A percentile compares a stretch with the other conserved stretches of the same genome.
Evolutionary conservation across 2,888 invertebrate genomes (phyloP).

Genomic region (Pinctada fucata): DNA sequence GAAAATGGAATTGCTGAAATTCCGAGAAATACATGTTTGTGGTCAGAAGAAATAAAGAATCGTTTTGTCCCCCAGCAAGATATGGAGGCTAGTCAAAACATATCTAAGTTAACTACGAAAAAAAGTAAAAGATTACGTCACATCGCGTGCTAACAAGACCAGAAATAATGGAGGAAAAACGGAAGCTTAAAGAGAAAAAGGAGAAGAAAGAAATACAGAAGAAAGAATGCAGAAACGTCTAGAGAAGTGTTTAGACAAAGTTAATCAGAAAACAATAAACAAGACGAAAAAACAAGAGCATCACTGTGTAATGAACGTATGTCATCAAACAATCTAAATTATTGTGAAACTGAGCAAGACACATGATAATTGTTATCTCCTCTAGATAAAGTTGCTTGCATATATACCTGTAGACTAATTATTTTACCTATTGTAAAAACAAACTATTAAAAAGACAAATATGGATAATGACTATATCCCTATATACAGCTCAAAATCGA

Average conservation of each 20-base stretch:
- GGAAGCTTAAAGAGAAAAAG: constrained; percentile 5
- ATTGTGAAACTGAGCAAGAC: too few relatives aligned
- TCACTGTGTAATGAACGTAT: too few relatives aligned
- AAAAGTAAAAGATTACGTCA: constrained; percentile 13
- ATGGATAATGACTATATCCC: too few relatives aligned
- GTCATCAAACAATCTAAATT: too few relatives aligned
- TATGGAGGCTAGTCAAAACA: background rate
- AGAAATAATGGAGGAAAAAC: constrained; percentile 23
- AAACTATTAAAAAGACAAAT: too few relatives aligned
- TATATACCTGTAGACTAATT: too few relatives aligned
- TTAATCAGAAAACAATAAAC: background rate
- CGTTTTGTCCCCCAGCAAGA: background rate
- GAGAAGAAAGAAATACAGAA: constrained; percentile 18
- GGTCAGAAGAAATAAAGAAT: background rate
- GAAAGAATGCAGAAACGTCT: background rate
- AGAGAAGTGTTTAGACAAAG: background rate
- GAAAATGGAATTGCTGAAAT: constrained; percentile 4
- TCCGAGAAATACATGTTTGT: background rate
- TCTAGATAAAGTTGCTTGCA: too few relatives aligned
- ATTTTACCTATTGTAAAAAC: too few relatives aligned
- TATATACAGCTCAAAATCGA: too few relatives aligned
- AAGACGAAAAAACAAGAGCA: too few relatives aligned
- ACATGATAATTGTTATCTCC: too few relatives aligned
- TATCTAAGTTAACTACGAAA: background rate
- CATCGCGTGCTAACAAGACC: constrained; percentile 28